Conservation (phyloP, 2,888 invertebrate genomes). For the Trachelus troglodyta region DNA sequence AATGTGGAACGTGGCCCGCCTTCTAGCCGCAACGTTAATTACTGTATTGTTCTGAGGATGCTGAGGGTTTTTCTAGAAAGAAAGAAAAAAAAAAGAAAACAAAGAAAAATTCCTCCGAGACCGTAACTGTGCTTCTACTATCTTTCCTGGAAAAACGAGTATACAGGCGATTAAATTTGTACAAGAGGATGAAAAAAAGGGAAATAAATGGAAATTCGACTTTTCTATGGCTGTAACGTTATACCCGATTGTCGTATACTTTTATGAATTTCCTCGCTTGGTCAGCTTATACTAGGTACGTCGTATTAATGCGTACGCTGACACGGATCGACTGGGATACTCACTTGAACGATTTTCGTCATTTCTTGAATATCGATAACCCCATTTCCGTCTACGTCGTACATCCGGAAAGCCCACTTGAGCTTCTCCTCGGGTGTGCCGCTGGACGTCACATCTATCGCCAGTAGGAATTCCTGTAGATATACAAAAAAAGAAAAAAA, state of each 20-base stretch:
- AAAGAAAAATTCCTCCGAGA: neutral
- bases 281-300: neutral
- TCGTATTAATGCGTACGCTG: neutral
- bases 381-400: conserved; percentile 98
- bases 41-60: neutral
- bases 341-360: conserved; percentile 98
- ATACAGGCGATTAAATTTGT: neutral
- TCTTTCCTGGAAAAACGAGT: neutral
- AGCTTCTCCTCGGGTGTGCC: conserved; percentile 98
- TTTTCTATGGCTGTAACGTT: too few species aligned
- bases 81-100: neutral
- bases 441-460: conserved; percentile 97
- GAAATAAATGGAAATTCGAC: neutral
- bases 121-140: neutral
- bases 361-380: conserved; percentile 98
- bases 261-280: neutral
- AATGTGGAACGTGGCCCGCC: neutral
- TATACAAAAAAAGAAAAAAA: conserved; percentile 48
- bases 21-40: neutral
- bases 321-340: neutral
- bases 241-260: too few species aligned
- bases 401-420: conserved; percentile 99
- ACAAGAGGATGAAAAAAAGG: neutral
- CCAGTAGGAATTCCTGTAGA: conserved; percentile 93
- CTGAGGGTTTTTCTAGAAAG: neutral